Conservation (phyloP, 2,888 invertebrate species). For the Heteromurus nitidus region DNA sequence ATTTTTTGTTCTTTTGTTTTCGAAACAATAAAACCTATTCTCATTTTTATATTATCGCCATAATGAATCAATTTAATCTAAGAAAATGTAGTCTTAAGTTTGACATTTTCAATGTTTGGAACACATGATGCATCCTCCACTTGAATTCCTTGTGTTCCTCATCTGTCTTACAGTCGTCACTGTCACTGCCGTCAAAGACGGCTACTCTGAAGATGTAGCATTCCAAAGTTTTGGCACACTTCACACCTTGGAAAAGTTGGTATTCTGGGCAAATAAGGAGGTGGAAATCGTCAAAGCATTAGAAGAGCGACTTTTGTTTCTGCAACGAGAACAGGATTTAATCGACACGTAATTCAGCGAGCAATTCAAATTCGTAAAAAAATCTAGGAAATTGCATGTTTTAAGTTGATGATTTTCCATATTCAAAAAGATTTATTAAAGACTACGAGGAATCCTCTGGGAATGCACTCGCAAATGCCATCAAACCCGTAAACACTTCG, state of each 20-base stretch:
- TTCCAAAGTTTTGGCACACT: neutral
- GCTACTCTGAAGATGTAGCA: no score
- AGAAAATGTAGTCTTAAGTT: no score
- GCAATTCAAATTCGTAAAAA: no score
- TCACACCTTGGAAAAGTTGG: neutral
- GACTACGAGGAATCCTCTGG: neutral
- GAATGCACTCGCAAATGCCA: neutral
- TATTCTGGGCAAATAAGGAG: neutral
- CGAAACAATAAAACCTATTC: no score
- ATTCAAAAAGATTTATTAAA: constrained; percentile 1
- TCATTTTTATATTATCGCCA: no score
- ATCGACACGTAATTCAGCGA: neutral
- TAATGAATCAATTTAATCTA: no score
- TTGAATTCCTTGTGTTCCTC: no score
- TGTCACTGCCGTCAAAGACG: no score
- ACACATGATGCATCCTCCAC: no score
- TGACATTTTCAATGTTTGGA: no score
- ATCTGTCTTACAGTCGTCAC: no score
- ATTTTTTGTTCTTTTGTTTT: no score
- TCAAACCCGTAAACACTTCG: neutral
- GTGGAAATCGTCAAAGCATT: neutral
- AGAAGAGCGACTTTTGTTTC: neutral
- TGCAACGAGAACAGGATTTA: neutral
- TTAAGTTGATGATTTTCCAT: neutral
- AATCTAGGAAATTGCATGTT: neutral